phyloP scores from a whole-genome alignment of 1,140 invertebrate species.

The Caenorhabditis tropicalis region DNA sequence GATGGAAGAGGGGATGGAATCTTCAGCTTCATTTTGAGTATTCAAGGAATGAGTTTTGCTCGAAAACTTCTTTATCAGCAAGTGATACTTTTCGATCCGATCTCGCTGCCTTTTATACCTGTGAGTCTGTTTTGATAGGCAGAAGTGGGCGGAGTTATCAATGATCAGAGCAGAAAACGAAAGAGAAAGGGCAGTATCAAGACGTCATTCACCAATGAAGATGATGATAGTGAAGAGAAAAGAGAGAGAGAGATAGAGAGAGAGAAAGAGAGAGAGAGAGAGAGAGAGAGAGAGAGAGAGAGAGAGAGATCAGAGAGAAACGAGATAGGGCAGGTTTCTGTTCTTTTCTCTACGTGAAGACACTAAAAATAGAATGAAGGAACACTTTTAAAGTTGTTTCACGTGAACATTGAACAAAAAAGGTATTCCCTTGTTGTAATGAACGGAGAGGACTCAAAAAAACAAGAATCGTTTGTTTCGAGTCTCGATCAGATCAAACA shows the following conservation, averaged over 20 bases:
- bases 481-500: too few species aligned
- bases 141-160: not conserved
- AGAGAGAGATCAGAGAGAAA: not conserved
- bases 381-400: slow-evolving; percentile 38
- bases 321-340: not conserved
- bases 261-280: not conserved
- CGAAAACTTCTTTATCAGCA: not conserved
- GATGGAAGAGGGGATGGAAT: slow-evolving; percentile 12
- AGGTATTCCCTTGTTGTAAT: not conserved
- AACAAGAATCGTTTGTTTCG: too few species aligned
- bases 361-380: slow-evolving; percentile 23
- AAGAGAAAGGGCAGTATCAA: slow-evolving; percentile 15
- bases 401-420: slow-evolving; percentile 25
- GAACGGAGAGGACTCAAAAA: not conserved
- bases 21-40: slow-evolving; percentile 26
- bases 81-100: slow-evolving; percentile 9
- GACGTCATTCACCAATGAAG: slow-evolving; percentile 26
- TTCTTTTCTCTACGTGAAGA: not conserved
- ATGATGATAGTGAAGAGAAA: not conserved
- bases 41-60: not conserved
- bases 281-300: not conserved
- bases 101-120: slow-evolving; percentile 1
- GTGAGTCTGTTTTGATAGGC: not conserved
- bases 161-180: slow-evolving; percentile 43
- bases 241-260: too few species aligned